A percentile compares a stretch with the other conserved stretches of the same genome.
These are phyloP conservation scores for Exocentrus adspersus DNA, from an alignment of 2,888 invertebrate genomes.

Conservation along the genomic window DNA sequence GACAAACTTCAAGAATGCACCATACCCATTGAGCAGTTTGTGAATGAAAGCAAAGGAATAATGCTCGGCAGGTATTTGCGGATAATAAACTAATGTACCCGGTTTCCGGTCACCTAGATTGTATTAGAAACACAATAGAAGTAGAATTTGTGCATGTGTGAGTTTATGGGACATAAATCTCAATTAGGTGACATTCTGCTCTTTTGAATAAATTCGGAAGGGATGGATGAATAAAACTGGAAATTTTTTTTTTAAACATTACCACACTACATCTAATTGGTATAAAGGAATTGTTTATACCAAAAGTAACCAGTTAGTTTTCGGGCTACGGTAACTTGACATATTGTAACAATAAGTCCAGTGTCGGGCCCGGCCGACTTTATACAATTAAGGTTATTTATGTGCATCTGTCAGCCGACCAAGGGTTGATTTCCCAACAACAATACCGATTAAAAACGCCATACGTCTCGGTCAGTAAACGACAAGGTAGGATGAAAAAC, in stretches of 20 bases:
- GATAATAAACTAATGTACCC: constrained; percentile 9
- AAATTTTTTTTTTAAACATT: no score
- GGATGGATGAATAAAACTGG: no score
- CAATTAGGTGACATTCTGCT: not conserved
- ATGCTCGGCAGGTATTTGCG: constrained; percentile 16
- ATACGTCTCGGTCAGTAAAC: constrained; percentile 49
- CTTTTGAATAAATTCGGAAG: no score
- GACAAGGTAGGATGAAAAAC: constrained; percentile 55
- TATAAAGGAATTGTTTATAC: no score
- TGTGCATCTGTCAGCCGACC: constrained; percentile 51
- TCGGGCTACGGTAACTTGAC: not conserved
- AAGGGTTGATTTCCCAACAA: constrained; percentile 56
- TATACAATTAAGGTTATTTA: constrained; percentile 51
- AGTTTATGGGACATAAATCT: not conserved
- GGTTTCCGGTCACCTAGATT: constrained; percentile 10
- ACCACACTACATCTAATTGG: no score
- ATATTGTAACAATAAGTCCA: not conserved
- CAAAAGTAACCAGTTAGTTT: no score
- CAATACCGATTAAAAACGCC: constrained; percentile 54
- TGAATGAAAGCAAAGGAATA: constrained; percentile 16
- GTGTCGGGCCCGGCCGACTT: constrained; percentile 1
- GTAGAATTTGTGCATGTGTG: not conserved
- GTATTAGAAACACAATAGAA: not conserved
- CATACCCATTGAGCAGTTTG: not conserved
- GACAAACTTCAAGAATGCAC: not conserved